Conservation (phyloP, 2,797 vertebrate genomes). For the Chiroxiphia lanceolata region DNA sequence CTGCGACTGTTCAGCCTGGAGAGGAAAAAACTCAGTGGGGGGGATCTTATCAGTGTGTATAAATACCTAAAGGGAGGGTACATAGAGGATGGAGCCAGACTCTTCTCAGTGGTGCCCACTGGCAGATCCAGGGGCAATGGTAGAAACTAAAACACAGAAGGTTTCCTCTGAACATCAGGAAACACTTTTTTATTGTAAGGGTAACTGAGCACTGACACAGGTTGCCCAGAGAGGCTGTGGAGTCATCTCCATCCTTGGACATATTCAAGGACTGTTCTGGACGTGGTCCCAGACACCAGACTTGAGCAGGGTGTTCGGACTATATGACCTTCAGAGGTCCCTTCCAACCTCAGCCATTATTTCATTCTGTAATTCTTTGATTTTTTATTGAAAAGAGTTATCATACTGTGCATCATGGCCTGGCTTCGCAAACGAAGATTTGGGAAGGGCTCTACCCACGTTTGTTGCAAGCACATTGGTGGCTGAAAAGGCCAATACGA, state of each 20-base stretch:
- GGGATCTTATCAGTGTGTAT: background rate
- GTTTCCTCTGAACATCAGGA: background rate
- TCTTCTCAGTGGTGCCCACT: background rate
- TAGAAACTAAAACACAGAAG: background rate
- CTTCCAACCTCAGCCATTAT: background rate
- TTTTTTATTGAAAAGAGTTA: background rate
- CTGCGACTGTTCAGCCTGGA: background rate
- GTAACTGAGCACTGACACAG: background rate
- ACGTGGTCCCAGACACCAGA: background rate
- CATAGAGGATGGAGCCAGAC: rapidly evolving
- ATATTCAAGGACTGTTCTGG: background rate
- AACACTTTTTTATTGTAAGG: background rate
- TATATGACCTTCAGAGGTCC: background rate
- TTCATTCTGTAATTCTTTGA: background rate
- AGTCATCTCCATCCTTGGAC: background rate
- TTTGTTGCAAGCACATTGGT: no score
- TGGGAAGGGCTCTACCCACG: no score
- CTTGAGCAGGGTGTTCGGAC: background rate
- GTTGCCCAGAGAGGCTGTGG: background rate
- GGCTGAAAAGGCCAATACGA: no score
- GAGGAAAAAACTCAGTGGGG: background rate
- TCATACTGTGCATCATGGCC: background rate
- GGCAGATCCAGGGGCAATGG: background rate
- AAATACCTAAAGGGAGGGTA: background rate
- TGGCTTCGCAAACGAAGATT: no score